These are phyloP conservation scores for Novumbra hubbsi DNA, from an alignment of 2,797 vertebrate species.

Conservation along the genomic window DNA sequence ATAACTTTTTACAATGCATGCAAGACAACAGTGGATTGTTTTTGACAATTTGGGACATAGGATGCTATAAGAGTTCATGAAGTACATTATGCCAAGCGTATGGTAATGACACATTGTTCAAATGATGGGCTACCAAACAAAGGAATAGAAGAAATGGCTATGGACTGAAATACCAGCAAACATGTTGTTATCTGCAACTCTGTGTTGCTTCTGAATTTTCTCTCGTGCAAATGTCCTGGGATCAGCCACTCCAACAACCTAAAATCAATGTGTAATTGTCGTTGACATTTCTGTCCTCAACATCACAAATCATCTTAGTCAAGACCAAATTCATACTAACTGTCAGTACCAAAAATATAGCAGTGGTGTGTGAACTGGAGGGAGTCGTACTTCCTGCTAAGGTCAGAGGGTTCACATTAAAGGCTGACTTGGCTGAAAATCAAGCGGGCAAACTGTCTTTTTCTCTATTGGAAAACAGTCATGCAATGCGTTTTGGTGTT, in stretches of 20 bases:
- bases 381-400: neutral
- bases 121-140: neutral
- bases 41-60: neutral
- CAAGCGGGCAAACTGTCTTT: no score
- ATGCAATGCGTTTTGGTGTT: no score
- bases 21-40: neutral
- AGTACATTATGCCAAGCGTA: neutral
- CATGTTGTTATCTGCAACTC: slow-evolving; percentile 56
- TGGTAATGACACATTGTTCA: neutral
- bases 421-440: no score
- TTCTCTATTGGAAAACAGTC: no score
- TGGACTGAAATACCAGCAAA: slow-evolving; percentile 61
- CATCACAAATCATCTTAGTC: neutral
- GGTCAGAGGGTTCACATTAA: neutral
- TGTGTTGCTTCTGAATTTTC: slow-evolving; percentile 64
- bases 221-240: slow-evolving; percentile 69
- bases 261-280: neutral
- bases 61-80: neutral
- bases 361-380: neutral
- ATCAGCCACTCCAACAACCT: slow-evolving; percentile 77
- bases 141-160: neutral
- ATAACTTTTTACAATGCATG: neutral
- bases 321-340: neutral
- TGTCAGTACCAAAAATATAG: neutral
- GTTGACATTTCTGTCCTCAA: neutral